Evolutionary conservation across 2,888 invertebrate genomes (phyloP), one percentile per base, ranked within the genome.

Genomic region (Oasisia sp.): DNA sequence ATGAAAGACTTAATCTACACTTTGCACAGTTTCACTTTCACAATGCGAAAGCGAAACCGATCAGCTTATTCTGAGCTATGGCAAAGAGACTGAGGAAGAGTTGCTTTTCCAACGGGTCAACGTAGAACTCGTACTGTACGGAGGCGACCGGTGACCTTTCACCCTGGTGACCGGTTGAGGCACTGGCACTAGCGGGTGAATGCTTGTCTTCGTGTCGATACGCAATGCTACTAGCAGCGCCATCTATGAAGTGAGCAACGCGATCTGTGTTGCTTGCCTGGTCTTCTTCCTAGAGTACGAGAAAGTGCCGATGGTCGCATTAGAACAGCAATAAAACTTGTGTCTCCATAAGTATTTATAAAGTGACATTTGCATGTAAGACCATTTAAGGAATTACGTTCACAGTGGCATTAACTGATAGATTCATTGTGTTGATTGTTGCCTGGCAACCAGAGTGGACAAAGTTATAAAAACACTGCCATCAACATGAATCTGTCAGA

Each of bases 241-340:
- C 92, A 92, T 95, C 95, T 91, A 95, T 94, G 93, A 95, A 95
- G 38, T 95, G 95, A 90, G 95, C 95, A 0, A 95, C 95, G 91
- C 95, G 93, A 38, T 95, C 95, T 74, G 94, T 94, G 92, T 94
- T 95, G 19, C 92, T 91, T 58, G 90, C 89, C 27, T 94, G 93
- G 27, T 94, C 93, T 44, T 94, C 94, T 74, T 92, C 44, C 94
- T 95, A 93, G 19, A 44, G 44, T 91, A 7, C 14, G 92, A 94
- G 74, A 74, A 74, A 74, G 74, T 7, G 27, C 19, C 14, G 7
- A 19, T 27, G 74, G 74, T 74, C 27, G 27, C 5, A 74, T 74
- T 27, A 74, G 74, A 74, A 74, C 27, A 74, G 7, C 19, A 27
- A 27, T 38, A 38, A 14, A 9, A 50, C 50, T 12, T 50, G 14